Base-by-base conservation (phyloP, 2,888 invertebrate species). In the Acleris literana region DNA sequence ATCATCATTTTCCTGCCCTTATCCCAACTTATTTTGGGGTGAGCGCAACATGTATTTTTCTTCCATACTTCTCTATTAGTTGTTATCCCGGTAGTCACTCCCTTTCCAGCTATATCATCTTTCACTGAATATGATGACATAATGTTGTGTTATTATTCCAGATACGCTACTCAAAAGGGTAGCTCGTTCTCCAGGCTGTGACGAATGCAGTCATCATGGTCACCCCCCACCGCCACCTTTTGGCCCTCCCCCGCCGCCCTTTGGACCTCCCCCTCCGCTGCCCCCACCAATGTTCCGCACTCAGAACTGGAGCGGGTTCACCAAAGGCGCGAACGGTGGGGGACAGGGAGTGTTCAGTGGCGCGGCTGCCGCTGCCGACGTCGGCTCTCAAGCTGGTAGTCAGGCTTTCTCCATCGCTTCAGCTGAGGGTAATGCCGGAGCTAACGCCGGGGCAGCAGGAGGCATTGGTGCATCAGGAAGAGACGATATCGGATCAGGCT, bases 291-390 rank as follows among this genome's bases (percentile, higher is more conserved):
- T 76, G 33, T 86, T 83, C 70, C 82, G 71, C 29, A 77, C 86
- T 0, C 79, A 82, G n/a, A 82, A 89, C 54, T 88, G 87, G 87
- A 83, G 81, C 22, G 88, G 88, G 2, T 68, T 82, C 11, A 71
- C 82, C 11, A 80, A 80, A 59, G 76, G 72, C 20, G 43, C 73
- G 39, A 76, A 78, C 54, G 86, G 87, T 2, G 58, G 70, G 3
- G 76, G 76, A 39, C 81, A 80, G 48, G 84, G 86, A 58, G 80
- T 88, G 1, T 87, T 83, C 62, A 87, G 85, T 64, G 84, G 83
- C 3, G 84, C 84, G 1, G 76, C 80, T 1, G 83, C 82, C 5
- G 75, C 84, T 9, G 75, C 80, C n/a, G 74, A 74, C 2, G 78
- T 76, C 29, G 76, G 73, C 39, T 62, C 63, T 5, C 75, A 80